A percentile compares a stretch with the other conserved stretches of the same genome.
phyloP scores from a whole-genome alignment of 2,113 vertebrate genomes.

The Pituophis catenifer region DNA sequence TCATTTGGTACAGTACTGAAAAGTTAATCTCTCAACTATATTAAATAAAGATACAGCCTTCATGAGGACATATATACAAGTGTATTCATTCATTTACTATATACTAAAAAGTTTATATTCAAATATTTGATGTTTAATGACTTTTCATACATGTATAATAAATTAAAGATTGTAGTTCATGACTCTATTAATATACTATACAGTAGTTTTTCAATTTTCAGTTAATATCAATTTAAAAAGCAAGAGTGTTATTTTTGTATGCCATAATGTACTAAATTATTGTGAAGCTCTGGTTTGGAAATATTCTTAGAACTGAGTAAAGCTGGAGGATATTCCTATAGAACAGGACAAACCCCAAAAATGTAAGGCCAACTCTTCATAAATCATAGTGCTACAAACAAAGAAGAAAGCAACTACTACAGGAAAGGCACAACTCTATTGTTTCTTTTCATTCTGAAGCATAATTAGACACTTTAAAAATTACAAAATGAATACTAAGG shows the following conservation, averaged over 20 bases:
- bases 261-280: not conserved
- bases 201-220: fast-evolving
- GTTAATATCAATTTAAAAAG: fast-evolving
- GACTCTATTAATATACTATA: not conserved
- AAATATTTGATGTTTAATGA: not conserved
- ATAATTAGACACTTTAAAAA: constrained; percentile 54
- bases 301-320: not conserved
- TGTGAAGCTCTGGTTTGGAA: not conserved
- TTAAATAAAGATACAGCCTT: not conserved
- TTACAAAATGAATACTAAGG: constrained; percentile 45
- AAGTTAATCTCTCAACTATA: not conserved
- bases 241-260: not conserved
- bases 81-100: not conserved
- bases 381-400: fast-evolving
- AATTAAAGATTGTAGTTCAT: not conserved
- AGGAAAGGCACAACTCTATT: constrained; percentile 37
- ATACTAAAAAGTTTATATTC: not conserved
- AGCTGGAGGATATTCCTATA: constrained; percentile 6
- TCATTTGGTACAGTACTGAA: not conserved
- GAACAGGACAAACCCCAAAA: not conserved
- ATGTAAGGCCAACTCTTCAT: fast-evolving
- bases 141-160: not conserved
- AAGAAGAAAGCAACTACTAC: not conserved
- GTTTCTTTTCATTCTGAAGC: constrained; percentile 33
- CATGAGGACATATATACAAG: not conserved